Evolutionary conservation across 2,888 invertebrate genomes (phyloP), one percentile per base, ranked within the genome.

Genomic region (Chymomyza caudatula): DNA sequence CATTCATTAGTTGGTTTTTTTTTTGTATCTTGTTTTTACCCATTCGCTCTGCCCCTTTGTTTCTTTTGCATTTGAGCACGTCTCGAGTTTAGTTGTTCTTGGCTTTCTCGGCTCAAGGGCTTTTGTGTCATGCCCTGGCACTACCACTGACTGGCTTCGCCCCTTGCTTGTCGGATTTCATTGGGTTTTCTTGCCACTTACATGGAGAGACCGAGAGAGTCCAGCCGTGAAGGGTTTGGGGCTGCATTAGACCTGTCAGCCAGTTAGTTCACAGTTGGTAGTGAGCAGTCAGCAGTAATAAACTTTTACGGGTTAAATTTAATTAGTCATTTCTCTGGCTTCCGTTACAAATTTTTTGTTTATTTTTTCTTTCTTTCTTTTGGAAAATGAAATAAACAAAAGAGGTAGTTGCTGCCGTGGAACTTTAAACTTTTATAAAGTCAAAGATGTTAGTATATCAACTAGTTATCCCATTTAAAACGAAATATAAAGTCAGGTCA

Each of bases 321-420:
- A 83, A 85, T 83, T 83, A 82, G 82, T 73, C 76, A 82, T 73
- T 83, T 78, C 67, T 78, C 60, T 71, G 82, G 85, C 82, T 83
- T 83, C 85, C 78, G 63, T 66, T 66, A 70, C 63, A 51, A 51
- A 58, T 64, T 51, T 51, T 44, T 44, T 44, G 44, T 19, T 51
- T 2, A 25, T 51, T 51, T 51, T 19, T 51, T 51, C 8, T 44
- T 19, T 51, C 4, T 20, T 51, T 51, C 17, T 13, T 51, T 51
- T 51, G 4, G 15, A 15, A 23, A n/a, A 13, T 53, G 23, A 22
- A 22, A 13, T 6, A 22, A 52, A 23, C 22, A n/a, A 25, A 25
- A 25, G 1, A 25, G 25, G 25, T 1, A 25, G 25, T 25, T 25
- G 29, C 5, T 37, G 29, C 2, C 11, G 29, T 8, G 29, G 11